Base-by-base conservation (phyloP, 2,797 vertebrate species). In the Dermochelys coriacea region DNA sequence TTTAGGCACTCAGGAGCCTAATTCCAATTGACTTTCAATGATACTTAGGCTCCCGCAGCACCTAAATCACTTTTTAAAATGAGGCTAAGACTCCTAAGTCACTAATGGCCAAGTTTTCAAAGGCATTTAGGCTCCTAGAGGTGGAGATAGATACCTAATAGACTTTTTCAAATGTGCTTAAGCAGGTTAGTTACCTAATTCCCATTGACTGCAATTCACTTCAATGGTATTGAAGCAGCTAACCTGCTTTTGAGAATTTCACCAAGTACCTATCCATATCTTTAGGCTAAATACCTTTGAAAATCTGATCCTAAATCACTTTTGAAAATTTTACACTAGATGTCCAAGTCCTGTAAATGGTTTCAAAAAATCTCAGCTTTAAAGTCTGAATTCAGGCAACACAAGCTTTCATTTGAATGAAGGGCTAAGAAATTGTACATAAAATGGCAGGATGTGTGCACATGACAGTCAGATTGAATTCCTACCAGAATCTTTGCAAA, bases 161-260 rank as follows among this genome's bases (percentile, higher is more conserved):
- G 8, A 57, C 8, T 21, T 5, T 14, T 4, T 57, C 54, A 21
- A 75, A 78, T 45, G 7, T 15, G 23, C 27, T 81, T 52, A n/a
- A 57, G 45, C 61, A 37, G 0, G 23, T 29, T 14, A 3, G 0
- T 0, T 15, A 27, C 14, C 11, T 10, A n/a, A 68, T 9, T 68
- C 61, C 34, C 34, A 68, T n/a, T 34, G 11, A 4, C 7, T 45
- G 9, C 1, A 8, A 19, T 84, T 0, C 1, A 9, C 12, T 50
- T 49, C 34, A 54, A 79, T 45, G 45, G 12, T 14, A 27, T 47
- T 11, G 61, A 68, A 61, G 23, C 12, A 47, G 11, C 25, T 47
- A 45, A 12, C 21, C 45, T 85, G 82, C 57, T 90, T 27, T 27
- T 79, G 84, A 82, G 61, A 81, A 81, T 57, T 61, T 90, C 1